Base-by-base conservation (phyloP, 64 coral and sea anemone genomes). In the Montipora efflorescens region DNA sequence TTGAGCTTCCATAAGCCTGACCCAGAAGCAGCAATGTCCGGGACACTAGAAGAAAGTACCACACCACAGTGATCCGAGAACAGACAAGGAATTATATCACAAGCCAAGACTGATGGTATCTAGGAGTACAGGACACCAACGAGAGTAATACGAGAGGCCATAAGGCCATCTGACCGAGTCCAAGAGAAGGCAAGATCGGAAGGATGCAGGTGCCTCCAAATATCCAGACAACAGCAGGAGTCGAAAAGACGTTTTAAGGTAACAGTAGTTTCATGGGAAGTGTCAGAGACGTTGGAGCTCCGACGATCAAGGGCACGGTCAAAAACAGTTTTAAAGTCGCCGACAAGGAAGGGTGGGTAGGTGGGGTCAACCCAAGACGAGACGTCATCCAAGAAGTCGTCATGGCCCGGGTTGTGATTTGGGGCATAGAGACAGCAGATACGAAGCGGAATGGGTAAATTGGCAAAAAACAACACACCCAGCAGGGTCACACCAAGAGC, bases 1-100 rank as follows among this genome's bases (percentile, higher is more conserved):
- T 91, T 91, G 6, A 91, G 82, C 20, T 87, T 93, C 83, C 75
- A 87, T 5, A 47, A 79, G 2, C 81, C 79, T 0, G 69, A 52
- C 4, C 87, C 87, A n/a, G 51, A 28, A 3, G 79, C 13, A 19
- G 77, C 16, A 7, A n/a, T 6, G 22, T 74, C 85, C 4, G 83
- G 76, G 14, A 88, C 75, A 78, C 49, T 18, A 68, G 69, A 67
- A 47, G 22, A 28, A 13, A 47, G 44, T 0, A 57, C 16, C 0
- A 89, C 47, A 43, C 16, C 79, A 13, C 77, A 82, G 4, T 95
- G 88, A 48, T 95, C 93, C 0, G 88, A 91, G 7, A 90, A 90
- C 0, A 81, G 93, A 78, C 72, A 85, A 5, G 88, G 88, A 2
- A 61, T 25, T 21, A 90, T 84, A 8, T 59, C 22, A 8, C 75